Base-by-base conservation (phyloP, 2,113 vertebrate genomes). In the Morone chrysops region DNA sequence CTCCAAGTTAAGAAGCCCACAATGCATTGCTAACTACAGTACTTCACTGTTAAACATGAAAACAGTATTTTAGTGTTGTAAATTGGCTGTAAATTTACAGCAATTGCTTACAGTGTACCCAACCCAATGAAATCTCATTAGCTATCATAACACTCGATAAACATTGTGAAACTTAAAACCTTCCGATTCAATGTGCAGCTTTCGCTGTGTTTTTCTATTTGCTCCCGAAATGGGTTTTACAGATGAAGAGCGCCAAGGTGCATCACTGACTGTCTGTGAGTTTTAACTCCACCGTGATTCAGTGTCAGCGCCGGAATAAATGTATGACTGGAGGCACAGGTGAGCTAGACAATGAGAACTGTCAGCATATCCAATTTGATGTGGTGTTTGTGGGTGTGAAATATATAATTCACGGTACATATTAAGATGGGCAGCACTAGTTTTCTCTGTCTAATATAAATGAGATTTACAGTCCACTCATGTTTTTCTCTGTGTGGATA, bases 221-320 rank as follows among this genome's bases (percentile, higher is more conserved):
- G 75, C 83, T 82, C 60, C 75, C 47, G 65, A 78, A 90, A 87
- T 89, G 53, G 61, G 65, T 83, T 89, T 86, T 73, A 77, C 84
- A 75, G 82, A 65, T 51, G 78, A 79, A 62, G 54, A 69, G 75
- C 41, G 36, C 68, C 72, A 57, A 80, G 75, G 70, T 78, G 72
- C 62, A 81, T 86, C 70, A 50, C 47, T 4, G 31, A 50, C 40
- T 17, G 70, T 76, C 79, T 86, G 69, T 87, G 80, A 78, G 57
- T 76, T 78, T 80, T 70, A 76, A 48, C 70, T 80, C 73, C 0
- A 20, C 38, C 6, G 61, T 66, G 74, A 83, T 75, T 76, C 59
- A 36, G 22, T 83, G 74, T 62, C 85, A 61, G 71, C 0, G 0
- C 47, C 54, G 59, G 70, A 69, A 78, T 82, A 41, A 78, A 87